Conservation (phyloP, 92 coral and sea anemone genomes). For the Porites divaricata region DNA sequence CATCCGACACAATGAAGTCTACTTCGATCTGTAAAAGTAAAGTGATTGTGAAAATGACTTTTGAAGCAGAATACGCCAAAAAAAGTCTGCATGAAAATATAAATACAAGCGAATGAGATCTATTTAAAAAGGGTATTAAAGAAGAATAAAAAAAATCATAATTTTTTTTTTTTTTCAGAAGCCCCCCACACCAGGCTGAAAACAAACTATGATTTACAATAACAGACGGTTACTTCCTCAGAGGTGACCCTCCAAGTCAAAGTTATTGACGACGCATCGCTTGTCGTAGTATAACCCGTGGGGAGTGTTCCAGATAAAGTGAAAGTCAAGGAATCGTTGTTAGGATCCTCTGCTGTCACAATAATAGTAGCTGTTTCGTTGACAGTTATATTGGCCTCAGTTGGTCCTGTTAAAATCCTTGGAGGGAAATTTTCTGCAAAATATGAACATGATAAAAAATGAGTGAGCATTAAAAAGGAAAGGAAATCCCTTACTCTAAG, state of each 20-base stretch:
- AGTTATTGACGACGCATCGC: slow-evolving; percentile 12
- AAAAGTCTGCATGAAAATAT: too few species aligned
- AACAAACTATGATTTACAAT: too few species aligned
- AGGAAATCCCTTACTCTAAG: too few species aligned
- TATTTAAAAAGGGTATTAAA: too few species aligned
- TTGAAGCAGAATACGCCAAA: too few species aligned
- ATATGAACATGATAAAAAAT: background rate
- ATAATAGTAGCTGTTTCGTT: slow-evolving; percentile 37
- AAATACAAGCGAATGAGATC: too few species aligned
- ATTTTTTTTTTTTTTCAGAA: too few species aligned
- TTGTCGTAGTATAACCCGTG: slow-evolving; percentile 7
- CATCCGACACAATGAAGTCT: slow-evolving; percentile 65
- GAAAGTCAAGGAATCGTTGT: slow-evolving; percentile 60
- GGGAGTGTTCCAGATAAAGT: slow-evolving; percentile 53
- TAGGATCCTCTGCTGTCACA: slow-evolving; percentile 63
- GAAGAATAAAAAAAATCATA: too few species aligned
- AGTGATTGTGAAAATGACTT: too few species aligned
- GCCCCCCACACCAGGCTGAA: too few species aligned
- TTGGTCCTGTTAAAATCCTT: slow-evolving; percentile 35
- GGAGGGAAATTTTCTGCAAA: slow-evolving; percentile 64
- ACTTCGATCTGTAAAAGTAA: slow-evolving; percentile 52
- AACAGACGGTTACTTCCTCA: slow-evolving; percentile 23
- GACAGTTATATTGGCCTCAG: slow-evolving; percentile 47
- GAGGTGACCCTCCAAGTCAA: slow-evolving; percentile 49
- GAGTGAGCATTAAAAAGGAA: too few species aligned